Evolutionary conservation across 2,888 invertebrate species (phyloP).

Genomic region (Hirudinaria manillensis): DNA sequence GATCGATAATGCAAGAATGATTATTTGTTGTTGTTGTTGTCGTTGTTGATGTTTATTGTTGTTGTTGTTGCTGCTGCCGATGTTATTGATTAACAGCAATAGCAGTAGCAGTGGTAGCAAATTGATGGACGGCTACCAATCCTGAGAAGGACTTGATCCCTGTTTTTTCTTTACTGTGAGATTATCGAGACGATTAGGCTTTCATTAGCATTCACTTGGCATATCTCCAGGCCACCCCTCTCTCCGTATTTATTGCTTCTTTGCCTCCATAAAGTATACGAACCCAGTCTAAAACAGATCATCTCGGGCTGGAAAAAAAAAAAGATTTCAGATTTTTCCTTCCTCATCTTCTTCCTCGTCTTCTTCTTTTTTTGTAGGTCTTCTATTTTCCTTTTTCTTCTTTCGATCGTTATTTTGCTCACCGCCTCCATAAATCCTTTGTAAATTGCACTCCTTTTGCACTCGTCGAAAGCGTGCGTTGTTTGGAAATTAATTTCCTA

Average conservation of each 20-base stretch:
- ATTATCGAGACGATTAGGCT: background rate
- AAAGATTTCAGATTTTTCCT: background rate
- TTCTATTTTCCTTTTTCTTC: background rate
- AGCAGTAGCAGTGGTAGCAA: no score
- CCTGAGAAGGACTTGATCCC: background rate
- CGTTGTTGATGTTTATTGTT: no score
- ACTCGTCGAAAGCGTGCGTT: background rate
- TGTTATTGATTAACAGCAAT: no score
- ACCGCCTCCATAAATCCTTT: background rate
- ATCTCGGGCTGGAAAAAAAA: background rate
- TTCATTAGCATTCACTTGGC: constrained; percentile 9
- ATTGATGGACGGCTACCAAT: background rate
- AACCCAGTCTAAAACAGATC: background rate
- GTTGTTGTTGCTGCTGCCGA: no score
- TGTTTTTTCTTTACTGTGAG: background rate
- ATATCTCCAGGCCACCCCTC: background rate
- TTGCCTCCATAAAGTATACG: constrained; percentile 1
- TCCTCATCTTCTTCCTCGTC: background rate
- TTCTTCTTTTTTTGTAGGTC: background rate
- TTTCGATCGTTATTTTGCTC: background rate
- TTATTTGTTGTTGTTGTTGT: no score
- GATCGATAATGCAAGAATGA: no score
- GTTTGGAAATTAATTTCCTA: background rate
- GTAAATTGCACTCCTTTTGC: background rate
- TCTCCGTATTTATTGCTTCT: constrained; percentile 9